Conservation (phyloP, 2,888 invertebrate genomes). For the Caenorhabditis angaria region DNA sequence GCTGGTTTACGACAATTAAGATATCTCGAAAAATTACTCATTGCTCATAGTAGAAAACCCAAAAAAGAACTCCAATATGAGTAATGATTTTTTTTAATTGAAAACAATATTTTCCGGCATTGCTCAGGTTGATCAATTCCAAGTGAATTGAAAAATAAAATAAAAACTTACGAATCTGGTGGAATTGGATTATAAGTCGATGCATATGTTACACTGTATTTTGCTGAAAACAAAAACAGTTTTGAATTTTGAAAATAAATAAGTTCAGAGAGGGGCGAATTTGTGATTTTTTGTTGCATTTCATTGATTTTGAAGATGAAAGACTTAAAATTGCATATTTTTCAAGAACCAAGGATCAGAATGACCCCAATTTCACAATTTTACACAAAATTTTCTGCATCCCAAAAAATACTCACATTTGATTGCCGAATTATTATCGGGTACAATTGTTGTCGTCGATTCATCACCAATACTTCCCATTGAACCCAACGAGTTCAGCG, state of each 20-base stretch:
- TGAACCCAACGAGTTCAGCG: constrained; percentile 56
- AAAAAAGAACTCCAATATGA: no score
- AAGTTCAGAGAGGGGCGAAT: no score
- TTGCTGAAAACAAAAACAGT: no score
- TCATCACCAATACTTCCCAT: constrained; percentile 41
- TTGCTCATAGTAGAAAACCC: no score
- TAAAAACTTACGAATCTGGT: constrained; percentile 58
- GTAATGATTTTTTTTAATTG: no score
- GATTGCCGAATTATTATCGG: constrained; percentile 22
- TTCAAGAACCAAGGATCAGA: no score
- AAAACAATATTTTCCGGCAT: neutral
- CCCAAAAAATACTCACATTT: constrained; percentile 31
- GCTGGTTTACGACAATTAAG: no score
- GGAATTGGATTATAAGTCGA: constrained; percentile 61
- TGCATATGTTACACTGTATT: constrained; percentile 63
- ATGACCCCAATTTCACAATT: no score
- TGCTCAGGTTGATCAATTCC: neutral
- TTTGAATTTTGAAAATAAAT: no score
- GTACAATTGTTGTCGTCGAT: constrained; percentile 30
- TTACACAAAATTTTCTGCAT: no score
- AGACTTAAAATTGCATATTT: neutral
- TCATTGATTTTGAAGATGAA: neutral
- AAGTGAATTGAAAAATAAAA: neutral
- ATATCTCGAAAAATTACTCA: no score
- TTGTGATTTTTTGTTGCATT: no score